Evolutionary conservation across 2,113 vertebrate genomes (phyloP).

Genomic region (Pollachius pollachius): DNA sequence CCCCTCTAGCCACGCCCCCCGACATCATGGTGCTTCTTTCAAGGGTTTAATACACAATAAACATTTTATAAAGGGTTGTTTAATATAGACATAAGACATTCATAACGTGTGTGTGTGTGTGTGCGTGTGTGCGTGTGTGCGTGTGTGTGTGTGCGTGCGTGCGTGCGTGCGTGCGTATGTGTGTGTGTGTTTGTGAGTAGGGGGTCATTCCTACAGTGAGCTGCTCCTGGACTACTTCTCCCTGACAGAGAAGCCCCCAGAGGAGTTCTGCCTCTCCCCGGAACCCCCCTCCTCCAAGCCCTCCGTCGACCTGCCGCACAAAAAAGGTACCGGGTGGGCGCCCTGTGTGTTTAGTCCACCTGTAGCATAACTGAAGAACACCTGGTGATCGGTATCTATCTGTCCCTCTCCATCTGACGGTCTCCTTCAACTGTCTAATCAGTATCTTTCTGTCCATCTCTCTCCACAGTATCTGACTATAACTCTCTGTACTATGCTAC

Average conservation of each 20-base stretch:
- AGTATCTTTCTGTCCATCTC: not conserved
- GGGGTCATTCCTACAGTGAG: constrained; percentile 81
- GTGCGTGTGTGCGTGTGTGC: too few relatives aligned
- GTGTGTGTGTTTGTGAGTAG: constrained; percentile 32
- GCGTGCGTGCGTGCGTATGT: constrained; percentile 7
- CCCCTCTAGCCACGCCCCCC: constrained; percentile 71
- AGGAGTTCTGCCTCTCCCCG: constrained; percentile 95
- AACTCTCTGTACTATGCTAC: not conserved
- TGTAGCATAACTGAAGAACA: too few relatives aligned
- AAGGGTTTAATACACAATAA: too few relatives aligned
- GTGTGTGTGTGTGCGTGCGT: constrained; percentile 11
- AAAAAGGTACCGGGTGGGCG: constrained; percentile 74
- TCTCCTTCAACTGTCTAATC: not conserved
- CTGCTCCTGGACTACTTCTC: constrained; percentile 94
- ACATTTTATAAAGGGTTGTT: too few relatives aligned
- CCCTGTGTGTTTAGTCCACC: constrained; percentile 43
- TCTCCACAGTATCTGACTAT: not conserved
- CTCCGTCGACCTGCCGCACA: constrained; percentile 88
- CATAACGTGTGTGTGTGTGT: too few relatives aligned
- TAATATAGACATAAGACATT: too few relatives aligned
- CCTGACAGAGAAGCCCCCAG: constrained; percentile 88
- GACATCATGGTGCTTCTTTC: constrained; percentile 11
- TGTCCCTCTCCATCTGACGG: not conserved
- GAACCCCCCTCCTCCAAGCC: constrained; percentile 81
- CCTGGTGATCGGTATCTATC: not conserved